Conservation (phyloP, 35 echinoderm and acorn worm genomes). For the Lytechinus pictus region DNA sequence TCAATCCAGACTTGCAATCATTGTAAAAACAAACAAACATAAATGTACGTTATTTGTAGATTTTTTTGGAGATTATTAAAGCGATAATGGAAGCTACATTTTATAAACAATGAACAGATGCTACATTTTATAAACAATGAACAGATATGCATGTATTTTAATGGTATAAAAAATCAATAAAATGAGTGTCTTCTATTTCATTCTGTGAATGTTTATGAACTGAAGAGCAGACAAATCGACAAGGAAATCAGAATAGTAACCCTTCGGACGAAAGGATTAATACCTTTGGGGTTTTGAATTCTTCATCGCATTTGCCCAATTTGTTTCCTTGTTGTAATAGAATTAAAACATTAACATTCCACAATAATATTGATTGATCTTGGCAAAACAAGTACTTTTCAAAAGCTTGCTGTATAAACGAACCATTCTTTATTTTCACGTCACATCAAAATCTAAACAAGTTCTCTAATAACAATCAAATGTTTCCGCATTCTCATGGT, state of each 20-base stretch:
- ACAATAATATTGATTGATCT: neutral
- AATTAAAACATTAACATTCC: neutral
- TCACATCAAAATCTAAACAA: neutral
- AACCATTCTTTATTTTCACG: no score
- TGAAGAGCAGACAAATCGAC: neutral
- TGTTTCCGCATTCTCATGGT: neutral
- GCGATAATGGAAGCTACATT: neutral
- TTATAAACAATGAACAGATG: neutral
- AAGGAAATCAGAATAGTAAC: neutral
- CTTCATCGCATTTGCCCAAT: neutral
- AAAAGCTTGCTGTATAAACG: neutral
- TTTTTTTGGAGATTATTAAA: neutral
- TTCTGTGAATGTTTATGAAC: no score
- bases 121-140: no score
- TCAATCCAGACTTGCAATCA: no score
- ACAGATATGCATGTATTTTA: no score
- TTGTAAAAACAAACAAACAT: no score
- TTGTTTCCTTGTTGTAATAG: neutral
- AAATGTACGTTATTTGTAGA: no score
- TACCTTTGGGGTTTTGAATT: neutral
- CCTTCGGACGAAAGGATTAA: neutral
- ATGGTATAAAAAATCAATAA: no score
- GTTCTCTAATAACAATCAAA: neutral
- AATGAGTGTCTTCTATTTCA: no score
- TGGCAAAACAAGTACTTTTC: neutral